A percentile compares a stretch with the other conserved stretches of the same genome.
Evolutionary conservation across 1,140 invertebrate genomes (phyloP).

Genomic region (Diabrotica virgifera): DNA sequence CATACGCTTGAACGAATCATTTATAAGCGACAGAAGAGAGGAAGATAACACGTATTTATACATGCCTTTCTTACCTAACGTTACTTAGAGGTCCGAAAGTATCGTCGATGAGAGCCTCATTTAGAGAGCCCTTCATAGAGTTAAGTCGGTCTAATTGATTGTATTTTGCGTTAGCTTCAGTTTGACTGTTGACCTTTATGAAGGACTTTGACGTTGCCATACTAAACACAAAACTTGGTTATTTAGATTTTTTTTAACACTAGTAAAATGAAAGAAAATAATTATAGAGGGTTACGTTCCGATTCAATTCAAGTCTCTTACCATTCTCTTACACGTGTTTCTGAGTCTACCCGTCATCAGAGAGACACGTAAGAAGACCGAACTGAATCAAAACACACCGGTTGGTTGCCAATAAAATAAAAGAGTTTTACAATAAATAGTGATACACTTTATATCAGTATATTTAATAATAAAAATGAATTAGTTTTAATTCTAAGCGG

Average conservation of each 20-base stretch:
- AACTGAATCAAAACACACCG: too few relatives aligned
- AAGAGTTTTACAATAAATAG: too few relatives aligned
- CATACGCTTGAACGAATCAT: too few relatives aligned
- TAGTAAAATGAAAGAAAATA: background rate
- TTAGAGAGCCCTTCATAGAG: conserved; percentile 63
- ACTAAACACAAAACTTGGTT: conserved; percentile 29
- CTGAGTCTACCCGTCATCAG: too few relatives aligned
- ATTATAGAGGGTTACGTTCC: too few relatives aligned
- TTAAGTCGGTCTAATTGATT: conserved; percentile 66
- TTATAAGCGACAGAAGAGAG: background rate
- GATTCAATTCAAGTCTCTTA: too few relatives aligned
- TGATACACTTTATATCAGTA: too few relatives aligned
- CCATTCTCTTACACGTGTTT: too few relatives aligned
- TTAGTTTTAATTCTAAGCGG: too few relatives aligned
- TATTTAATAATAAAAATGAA: too few relatives aligned
- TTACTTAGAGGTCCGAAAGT: conserved; percentile 86
- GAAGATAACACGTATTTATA: background rate
- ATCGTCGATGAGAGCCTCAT: conserved; percentile 74
- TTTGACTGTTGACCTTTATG: conserved; percentile 86
- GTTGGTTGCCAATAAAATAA: too few relatives aligned
- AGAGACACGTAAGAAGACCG: too few relatives aligned
- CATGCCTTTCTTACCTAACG: conserved; percentile 61
- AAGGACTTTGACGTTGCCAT: conserved; percentile 81
- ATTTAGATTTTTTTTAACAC: background rate
- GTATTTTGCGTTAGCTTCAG: conserved; percentile 62